These are phyloP conservation scores for Nibea albiflora DNA, from an alignment of 2,113 vertebrate species.

Conservation along the genomic window DNA sequence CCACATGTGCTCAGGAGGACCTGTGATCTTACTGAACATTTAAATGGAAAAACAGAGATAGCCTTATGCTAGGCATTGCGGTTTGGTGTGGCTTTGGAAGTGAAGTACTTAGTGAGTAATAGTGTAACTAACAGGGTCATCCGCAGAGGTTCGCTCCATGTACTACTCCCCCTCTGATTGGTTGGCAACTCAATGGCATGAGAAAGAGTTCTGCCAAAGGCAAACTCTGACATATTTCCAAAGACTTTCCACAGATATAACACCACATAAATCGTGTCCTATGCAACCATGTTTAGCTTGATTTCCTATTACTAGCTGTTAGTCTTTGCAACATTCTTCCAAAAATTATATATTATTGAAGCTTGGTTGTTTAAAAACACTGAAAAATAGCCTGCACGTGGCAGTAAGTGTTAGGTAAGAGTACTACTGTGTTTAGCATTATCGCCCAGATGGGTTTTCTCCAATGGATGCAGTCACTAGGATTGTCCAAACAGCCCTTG, in stretches of 20 bases:
- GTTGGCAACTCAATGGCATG: neutral
- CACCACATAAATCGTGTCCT: neutral
- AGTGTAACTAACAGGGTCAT: constrained; percentile 2
- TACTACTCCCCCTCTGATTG: neutral
- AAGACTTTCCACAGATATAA: neutral
- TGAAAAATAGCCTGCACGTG: neutral
- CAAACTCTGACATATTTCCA: neutral
- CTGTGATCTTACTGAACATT: constrained; percentile 52
- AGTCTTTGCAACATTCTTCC: neutral
- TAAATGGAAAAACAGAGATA: constrained; percentile 53
- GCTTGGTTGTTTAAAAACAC: neutral
- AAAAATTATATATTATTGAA: neutral
- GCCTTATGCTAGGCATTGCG: constrained; percentile 27
- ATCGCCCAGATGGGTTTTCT: constrained; percentile 1
- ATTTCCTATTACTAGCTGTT: neutral
- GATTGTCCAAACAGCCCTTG: constrained; percentile 61
- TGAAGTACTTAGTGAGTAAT: constrained; percentile 22
- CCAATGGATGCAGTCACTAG: constrained; percentile 38
- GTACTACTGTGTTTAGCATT: neutral
- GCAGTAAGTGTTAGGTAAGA: neutral
- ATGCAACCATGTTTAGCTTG: neutral
- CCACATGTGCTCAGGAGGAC: constrained; percentile 44
- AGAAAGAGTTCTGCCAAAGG: neutral
- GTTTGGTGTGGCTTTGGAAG: constrained; percentile 8
- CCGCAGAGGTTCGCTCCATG: neutral